Evolutionary conservation across 2,797 vertebrate species (phyloP), one percentile per base, ranked within the genome.

Genomic region (Borostomias antarcticus): DNA sequence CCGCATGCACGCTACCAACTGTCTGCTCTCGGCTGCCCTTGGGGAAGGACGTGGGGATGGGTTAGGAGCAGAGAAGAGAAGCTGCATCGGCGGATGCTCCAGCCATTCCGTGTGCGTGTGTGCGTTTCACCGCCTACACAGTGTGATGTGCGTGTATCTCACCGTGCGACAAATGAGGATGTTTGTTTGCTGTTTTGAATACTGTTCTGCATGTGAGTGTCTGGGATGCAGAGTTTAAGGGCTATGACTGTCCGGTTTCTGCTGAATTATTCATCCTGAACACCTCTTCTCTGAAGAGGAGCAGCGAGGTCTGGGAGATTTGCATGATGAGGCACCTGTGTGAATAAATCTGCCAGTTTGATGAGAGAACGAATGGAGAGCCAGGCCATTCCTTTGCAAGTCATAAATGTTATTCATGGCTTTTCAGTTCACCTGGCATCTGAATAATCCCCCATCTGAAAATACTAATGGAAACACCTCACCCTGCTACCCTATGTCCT

Each of bases 241-340:
- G 56, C 56, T 48, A 47, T 74, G 71, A 69, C 85, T 47, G 71
- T 87, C 79, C 72, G 72, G 80, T 82, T 70, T 64, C 78, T 82
- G 68, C 62, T 88, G 82, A 90, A 91, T 91, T 79, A 92, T 90
- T 91, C 84, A 90, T 91, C 30, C 3, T 5, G 59, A 62, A 68
- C 62, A 56, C 68, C 62, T 72, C 83, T 78, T 75, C 75, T 81
- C 68, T 84, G 83, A 87, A 77, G 79, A 83, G 80, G 80, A 85
- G 80, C 76, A 82, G 83, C 80, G 67, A n/a, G 60, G 0, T 65
- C 33, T 71, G 75, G 19, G 35, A 50, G 28, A 87, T 87, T 77
- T 87, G 85, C 84, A 91, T 91, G 80, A 86, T 85, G 80, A 88
- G 84, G 88, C 88, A 92, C 83, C 88, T 86, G 89, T 86, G 89